These are phyloP conservation scores for Homalodisca vitripennis DNA, from an alignment of 1,140 invertebrate species.

Conservation along the genomic window DNA sequence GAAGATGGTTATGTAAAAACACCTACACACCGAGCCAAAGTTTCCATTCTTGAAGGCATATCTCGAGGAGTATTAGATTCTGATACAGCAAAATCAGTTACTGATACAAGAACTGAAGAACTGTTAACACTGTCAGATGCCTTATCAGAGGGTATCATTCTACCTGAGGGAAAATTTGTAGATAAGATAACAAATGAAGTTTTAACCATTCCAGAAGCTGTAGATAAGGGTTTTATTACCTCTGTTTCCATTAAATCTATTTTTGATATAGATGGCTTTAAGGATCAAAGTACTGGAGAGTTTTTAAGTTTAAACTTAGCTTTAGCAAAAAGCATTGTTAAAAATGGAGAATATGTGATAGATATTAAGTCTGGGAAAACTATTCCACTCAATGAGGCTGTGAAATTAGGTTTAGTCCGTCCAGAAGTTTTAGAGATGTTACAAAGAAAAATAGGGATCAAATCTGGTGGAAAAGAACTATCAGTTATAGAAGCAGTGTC, in stretches of 20 bases:
- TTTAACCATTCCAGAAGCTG: constrained; percentile 71
- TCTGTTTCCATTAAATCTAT: constrained; percentile 84
- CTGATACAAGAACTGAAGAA: constrained; percentile 74
- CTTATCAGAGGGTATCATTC: constrained; percentile 72
- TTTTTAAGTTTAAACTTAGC: constrained; percentile 87
- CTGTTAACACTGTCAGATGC: constrained; percentile 83
- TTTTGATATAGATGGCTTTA: constrained; percentile 90
- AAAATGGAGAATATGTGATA: constrained; percentile 66
- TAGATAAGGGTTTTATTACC: constrained; percentile 83
- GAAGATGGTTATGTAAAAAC: constrained; percentile 76
- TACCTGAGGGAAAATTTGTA: constrained; percentile 67
- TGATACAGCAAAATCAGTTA: constrained; percentile 76
- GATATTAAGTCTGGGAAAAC: constrained; percentile 74
- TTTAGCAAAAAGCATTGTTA: constrained; percentile 73
- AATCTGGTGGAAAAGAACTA: constrained; percentile 68
- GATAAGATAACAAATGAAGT: constrained; percentile 69
- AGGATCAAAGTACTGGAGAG: constrained; percentile 74
- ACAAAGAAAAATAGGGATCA: constrained; percentile 76
- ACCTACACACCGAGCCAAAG: constrained; percentile 68
- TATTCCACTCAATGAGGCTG: constrained; percentile 66
- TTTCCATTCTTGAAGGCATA: constrained; percentile 82
- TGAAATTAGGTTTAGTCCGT: constrained; percentile 63
- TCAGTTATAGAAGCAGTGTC: constrained; percentile 84
- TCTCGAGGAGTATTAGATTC: constrained; percentile 81
- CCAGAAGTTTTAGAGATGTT: constrained; percentile 83